phyloP scores from a whole-genome alignment of 2,113 vertebrate genomes.

The Gymnobelideus leadbeateri region DNA sequence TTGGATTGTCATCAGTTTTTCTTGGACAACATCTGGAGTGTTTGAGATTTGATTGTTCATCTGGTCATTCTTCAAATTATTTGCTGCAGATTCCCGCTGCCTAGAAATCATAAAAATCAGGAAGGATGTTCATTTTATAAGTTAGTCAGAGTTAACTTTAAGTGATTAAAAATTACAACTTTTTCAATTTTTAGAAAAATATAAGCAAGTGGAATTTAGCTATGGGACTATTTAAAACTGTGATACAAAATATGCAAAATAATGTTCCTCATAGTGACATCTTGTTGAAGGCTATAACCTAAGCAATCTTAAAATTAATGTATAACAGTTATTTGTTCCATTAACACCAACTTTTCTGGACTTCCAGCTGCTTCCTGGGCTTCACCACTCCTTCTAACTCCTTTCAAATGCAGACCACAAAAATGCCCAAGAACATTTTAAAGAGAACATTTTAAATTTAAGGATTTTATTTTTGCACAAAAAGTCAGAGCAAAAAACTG shows the following conservation, averaged over 20 bases:
- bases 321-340: background rate
- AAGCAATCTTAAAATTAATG: background rate
- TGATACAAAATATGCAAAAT: background rate
- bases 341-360: background rate
- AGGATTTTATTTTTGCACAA: background rate
- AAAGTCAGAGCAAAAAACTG: too few species aligned
- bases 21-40: background rate
- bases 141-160: background rate
- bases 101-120: background rate
- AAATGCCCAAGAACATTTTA: background rate
- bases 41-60: background rate
- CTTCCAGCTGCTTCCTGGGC: background rate
- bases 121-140: background rate
- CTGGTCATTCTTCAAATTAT: background rate
- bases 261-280: background rate
- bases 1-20: background rate
- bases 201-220: background rate
- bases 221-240: background rate
- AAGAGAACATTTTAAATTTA: background rate
- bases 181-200: background rate
- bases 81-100: background rate
- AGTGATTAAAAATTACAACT: background rate
- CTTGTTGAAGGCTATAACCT: background rate
- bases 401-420: background rate
- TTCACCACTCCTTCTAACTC: background rate